Evolutionary conservation across 2,888 invertebrate species (phyloP), one percentile per base, ranked within the genome.

Genomic region (Nyleta sp.): DNA sequence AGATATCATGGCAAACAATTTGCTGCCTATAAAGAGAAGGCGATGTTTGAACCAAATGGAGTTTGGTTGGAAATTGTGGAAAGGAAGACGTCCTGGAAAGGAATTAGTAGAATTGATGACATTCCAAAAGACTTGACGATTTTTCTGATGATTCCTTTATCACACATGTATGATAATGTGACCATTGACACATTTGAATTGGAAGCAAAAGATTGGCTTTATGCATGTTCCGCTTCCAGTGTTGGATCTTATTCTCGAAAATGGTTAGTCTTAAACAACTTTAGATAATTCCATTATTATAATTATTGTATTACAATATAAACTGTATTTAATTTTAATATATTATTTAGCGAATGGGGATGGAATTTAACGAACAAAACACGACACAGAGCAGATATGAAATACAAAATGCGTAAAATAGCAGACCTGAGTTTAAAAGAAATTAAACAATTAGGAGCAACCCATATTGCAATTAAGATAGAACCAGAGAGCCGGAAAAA

Each of bases 181-280:
- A 94, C 94, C 0, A 92, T 96, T 1, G 94, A 96, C 84, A 92
- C 94, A 0, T 88, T 94, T 0, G 95, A 95, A 88, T 91, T 95
- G 11, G 94, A 94, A 52, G 92, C 93, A 20, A 93, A 92, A 46
- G 95, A 96, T 79, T 97, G 97, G 97, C 90, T 96, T 15, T 96
- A 94, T 86, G 95, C 94, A 13, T 97, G 96, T 86, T 92, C 93
- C 65, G 95, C 95, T 0, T 92, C 92, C 76, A 90, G 91, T 28
- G 91, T 93, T 0, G 90, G 92, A 83, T 91, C 91, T 18, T 88
- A 91, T 10, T 91, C 92, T 78, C 91, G 94, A 92, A 92, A 93
- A 87, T 95, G 95, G 95, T 94, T 91, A 91, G 91, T 87, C 52
- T 22, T 48, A 7, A 28, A n/a, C n/a, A n/a, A n/a, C n/a, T 28